Percentiles rank a stretch among this genome's conserved stretches.
phyloP scores from a whole-genome alignment of 1,140 invertebrate genomes.

The Meloidogyne chitwoodi region DNA sequence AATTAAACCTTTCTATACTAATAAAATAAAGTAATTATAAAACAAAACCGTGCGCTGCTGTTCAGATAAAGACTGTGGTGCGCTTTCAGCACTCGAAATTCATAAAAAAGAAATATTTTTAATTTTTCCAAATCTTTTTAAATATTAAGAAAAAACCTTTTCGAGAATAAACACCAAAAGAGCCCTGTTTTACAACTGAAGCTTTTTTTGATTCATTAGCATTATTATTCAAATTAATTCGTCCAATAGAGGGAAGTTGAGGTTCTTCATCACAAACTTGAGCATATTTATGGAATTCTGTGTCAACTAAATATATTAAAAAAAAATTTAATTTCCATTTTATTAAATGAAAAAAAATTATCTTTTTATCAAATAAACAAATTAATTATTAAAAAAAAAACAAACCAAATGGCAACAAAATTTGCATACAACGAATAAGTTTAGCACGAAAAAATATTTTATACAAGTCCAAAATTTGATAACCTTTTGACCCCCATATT shows the following conservation, averaged over 20 bases:
- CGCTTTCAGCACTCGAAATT: not conserved
- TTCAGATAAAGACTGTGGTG: not conserved
- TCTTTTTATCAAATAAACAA: no score
- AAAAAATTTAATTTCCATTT: not conserved
- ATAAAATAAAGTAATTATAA: not conserved
- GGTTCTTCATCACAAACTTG: constrained; percentile 1
- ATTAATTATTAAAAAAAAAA: no score
- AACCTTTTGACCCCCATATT: constrained; percentile 48
- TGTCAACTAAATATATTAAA: constrained; percentile 28
- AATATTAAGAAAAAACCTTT: not conserved
- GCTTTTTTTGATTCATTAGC: not conserved
- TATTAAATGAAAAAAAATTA: no score
- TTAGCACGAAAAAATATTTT: constrained; percentile 39
- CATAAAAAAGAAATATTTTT: not conserved
- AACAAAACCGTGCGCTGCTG: not conserved
- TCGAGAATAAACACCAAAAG: constrained; percentile 5
- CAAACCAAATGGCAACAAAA: constrained; percentile 36
- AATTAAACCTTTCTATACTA: no score
- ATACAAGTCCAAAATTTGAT: constrained; percentile 37
- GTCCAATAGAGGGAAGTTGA: not conserved
- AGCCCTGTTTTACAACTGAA: not conserved
- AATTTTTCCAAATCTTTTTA: not conserved
- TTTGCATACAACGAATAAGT: constrained; percentile 38
- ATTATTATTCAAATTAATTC: not conserved
- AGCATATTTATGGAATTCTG: constrained; percentile 23